Percentiles rank a stretch among this genome's conserved stretches.
Evolutionary conservation across 1,140 invertebrate species (phyloP).

Genomic region (Ceratosolen fusciceps): DNA sequence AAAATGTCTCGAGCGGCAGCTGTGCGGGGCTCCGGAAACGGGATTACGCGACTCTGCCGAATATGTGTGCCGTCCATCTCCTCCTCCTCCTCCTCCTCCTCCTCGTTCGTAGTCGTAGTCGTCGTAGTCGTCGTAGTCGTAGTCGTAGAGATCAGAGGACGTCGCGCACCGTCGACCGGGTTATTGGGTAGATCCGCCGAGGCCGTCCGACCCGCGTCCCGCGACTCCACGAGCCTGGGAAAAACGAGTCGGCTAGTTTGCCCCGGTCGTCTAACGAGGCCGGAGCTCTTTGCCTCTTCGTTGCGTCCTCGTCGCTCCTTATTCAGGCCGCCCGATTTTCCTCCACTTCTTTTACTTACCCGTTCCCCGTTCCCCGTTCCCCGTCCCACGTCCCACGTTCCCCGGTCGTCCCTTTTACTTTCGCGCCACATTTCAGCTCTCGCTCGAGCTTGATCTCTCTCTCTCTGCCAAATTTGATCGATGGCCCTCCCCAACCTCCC

Average conservation of each 20-base stretch:
- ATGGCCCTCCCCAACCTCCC: neutral
- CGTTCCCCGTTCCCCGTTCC: neutral
- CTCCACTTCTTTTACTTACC: neutral
- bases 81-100: too few species aligned
- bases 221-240: neutral
- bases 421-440: neutral
- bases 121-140: neutral
- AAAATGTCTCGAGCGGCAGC: slow-evolving; percentile 11
- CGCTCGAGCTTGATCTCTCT: too few species aligned
- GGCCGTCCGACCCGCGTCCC: too few species aligned
- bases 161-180: neutral
- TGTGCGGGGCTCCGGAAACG: slow-evolving; percentile 23
- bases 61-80: slow-evolving; percentile 12
- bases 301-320: neutral
- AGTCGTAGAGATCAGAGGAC: neutral
- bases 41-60: slow-evolving; percentile 27
- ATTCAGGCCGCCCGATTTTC: neutral
- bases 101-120: too few species aligned
- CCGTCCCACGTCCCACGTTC: too few species aligned
- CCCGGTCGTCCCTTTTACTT: slow-evolving; percentile 5
- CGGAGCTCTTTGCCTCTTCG: neutral
- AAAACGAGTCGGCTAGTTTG: neutral
- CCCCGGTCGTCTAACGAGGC: slow-evolving; percentile 12
- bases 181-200: slow-evolving; percentile 16
- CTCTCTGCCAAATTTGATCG: neutral